phyloP scores from a whole-genome alignment of 1,140 invertebrate genomes.

The Liolophura sinensis region DNA sequence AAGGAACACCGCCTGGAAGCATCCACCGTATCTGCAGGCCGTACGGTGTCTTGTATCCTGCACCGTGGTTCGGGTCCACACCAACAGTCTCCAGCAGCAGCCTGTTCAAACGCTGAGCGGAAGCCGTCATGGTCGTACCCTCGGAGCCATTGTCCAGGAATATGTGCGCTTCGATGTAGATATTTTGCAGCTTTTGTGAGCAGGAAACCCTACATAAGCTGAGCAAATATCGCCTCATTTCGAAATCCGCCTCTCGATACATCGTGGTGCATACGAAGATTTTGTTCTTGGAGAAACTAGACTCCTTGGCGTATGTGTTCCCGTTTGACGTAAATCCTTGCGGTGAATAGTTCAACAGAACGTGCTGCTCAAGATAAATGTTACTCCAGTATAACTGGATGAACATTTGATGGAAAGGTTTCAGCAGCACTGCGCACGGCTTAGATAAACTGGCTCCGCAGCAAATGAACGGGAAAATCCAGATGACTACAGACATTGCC shows the following conservation, averaged over 20 bases:
- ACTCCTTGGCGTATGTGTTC: not conserved
- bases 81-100: not conserved
- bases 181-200: conserved; percentile 2
- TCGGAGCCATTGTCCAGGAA: conserved; percentile 6
- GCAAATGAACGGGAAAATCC: conserved; percentile 18
- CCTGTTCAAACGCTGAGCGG: not conserved
- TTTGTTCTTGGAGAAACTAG: not conserved
- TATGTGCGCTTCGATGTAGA: conserved; percentile 7
- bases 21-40: conserved; percentile 7
- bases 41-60: conserved; percentile 6
- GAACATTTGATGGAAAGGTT: conserved; percentile 17
- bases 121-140: not conserved
- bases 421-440: conserved; percentile 1
- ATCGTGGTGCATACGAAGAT: conserved; percentile 4
- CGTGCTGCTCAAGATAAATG: conserved; percentile 21
- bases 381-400: conserved; percentile 19
- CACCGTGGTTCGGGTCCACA: not conserved
- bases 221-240: not conserved
- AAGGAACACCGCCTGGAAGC: conserved; percentile 2
- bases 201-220: not conserved
- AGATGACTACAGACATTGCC: conserved; percentile 11
- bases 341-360: conserved; percentile 15
- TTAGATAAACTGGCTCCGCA: conserved; percentile 7
- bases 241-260: conserved; percentile 1
- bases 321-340: conserved; percentile 2